Evolutionary conservation across 2,113 vertebrate species (phyloP), one percentile per base, ranked within the genome.

Genomic region (Pogonocichla stellata): DNA sequence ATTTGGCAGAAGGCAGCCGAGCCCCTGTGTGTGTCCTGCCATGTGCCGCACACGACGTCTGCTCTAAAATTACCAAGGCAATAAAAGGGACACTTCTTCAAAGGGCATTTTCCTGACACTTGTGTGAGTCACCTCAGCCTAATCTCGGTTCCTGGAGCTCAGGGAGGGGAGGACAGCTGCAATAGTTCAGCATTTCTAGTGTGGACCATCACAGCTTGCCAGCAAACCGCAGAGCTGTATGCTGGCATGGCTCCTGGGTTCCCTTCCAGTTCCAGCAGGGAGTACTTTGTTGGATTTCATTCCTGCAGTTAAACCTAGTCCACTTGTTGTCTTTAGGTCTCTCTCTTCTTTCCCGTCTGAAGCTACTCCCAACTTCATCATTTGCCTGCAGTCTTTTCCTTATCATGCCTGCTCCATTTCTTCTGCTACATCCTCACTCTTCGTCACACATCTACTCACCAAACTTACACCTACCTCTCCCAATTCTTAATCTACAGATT

Each of bases 121-220:
- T 2, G 1, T 42, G 43, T 83, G 86, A 92, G 67, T 83, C 92
- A 94, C 48, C 23, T 54, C 67, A 60, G 29, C 29, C 34, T 88
- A 75, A 88, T 75, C 66, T 42, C 24, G 4, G 58, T 69, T 92
- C 56, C 71, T 91, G 80, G 71, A 92, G 71, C 25, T 82, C 34
- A 28, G 16, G 58, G 58, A 67, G 15, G 10, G 65, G 29, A 69
- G 50, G 62, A 73, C 40, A 88, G 67, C 87, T 88, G 67, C 75
- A 83, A 29, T 8, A 86, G 38, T 80, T 94, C 33, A 72, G 50
- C 24, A 67, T 72, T 91, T 67, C 34, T 60, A 51, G 14, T 19
- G 48, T 33, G 18, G 58, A 72, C 58, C 31, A 19, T 31, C 0
- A 0, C 0, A 2, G 82, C 75, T 83, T 92, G 66, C 67, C 84